Base-by-base conservation (phyloP, 2,797 vertebrate genomes). In the Dipus sagitta region DNA sequence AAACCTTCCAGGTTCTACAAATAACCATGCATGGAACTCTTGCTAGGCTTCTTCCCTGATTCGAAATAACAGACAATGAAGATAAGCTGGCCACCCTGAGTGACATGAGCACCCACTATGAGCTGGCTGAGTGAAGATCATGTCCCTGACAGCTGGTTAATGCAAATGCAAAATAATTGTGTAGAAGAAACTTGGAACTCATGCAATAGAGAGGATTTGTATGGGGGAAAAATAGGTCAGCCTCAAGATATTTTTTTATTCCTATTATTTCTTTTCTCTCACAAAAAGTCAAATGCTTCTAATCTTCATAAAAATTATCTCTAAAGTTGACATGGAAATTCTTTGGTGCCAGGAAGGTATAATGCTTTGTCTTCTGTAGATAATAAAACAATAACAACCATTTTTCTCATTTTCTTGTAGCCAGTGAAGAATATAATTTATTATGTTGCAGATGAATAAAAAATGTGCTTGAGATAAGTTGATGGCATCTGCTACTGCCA, bases 261-360 rank as follows among this genome's bases (percentile, higher is more conserved):
- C 54, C 75, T 82, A 86, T 86, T 90, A 76, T 76, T 90, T 93
- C 54, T 79, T 83, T 94, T 81, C 76, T 83, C 17, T 90, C 64
- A 83, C 21, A 62, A 64, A 64, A 94, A 91, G 76, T 60, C 58
- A 90, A 88, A 80, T 30, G 74, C 60, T 93, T 81, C 76, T 90
- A 67, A 72, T 64, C 30, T 92, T 92, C 83, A 90, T 70, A 88
- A 88, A 90, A 86, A 83, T 87, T 80, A 91, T 83, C 74, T 91
- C 75, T 64, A 2, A 88, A 64, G 80, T 54, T 78, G 68, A 88
- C 80, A 93, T 2, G 26, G 34, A 71, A 92, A 83, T 81, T 78
- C 30, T 84, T n/a, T 70, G 34, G 34, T 70, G 77, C 52, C 81
- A 80, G 24, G 74, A 76, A 84, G 64, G n/a, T 1, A 42, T 0